Conservation (phyloP, 2,888 invertebrate species). For the Pyrgus malvae region DNA sequence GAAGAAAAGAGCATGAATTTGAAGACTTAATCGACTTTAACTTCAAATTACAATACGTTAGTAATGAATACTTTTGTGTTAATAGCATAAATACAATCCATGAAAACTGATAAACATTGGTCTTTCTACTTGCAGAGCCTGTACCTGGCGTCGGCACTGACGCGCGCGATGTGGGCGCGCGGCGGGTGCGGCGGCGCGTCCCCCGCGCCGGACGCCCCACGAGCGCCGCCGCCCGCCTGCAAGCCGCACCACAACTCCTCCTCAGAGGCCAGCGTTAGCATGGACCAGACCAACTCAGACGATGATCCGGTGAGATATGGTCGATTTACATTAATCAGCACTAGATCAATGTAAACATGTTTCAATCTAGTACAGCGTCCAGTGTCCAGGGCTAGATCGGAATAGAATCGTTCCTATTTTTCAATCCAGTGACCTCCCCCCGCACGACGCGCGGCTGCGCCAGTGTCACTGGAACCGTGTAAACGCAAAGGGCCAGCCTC, state of each 20-base stretch:
- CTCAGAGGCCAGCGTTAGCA: conserved; percentile 90
- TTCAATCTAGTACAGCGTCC: too few species aligned
- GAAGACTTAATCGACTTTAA: too few species aligned
- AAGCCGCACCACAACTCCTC: conserved; percentile 82
- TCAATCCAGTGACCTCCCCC: too few species aligned
- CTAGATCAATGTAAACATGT: too few species aligned
- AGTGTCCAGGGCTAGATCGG: background rate
- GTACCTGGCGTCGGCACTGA: conserved; percentile 93
- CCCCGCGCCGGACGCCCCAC: conserved; percentile 69
- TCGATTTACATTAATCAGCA: background rate
- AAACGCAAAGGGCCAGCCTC: too few species aligned
- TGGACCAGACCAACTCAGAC: conserved; percentile 90
- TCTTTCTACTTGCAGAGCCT: conserved; percentile 83
- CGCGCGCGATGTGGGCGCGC: conserved; percentile 95
- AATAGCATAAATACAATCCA: too few species aligned
- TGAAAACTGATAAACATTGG: background rate
- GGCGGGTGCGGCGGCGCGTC: conserved; percentile 66
- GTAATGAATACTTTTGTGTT: too few species aligned
- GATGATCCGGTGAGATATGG: conserved; percentile 82
- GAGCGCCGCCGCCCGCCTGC: conserved; percentile 73
- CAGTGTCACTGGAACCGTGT: too few species aligned
- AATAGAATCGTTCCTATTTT: too few species aligned
- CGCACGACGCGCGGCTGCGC: too few species aligned
- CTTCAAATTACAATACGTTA: too few species aligned
- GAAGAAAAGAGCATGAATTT: too few species aligned